Evolutionary conservation across 2,113 vertebrate genomes (phyloP).

Genomic region (Lampris megalopsis): DNA sequence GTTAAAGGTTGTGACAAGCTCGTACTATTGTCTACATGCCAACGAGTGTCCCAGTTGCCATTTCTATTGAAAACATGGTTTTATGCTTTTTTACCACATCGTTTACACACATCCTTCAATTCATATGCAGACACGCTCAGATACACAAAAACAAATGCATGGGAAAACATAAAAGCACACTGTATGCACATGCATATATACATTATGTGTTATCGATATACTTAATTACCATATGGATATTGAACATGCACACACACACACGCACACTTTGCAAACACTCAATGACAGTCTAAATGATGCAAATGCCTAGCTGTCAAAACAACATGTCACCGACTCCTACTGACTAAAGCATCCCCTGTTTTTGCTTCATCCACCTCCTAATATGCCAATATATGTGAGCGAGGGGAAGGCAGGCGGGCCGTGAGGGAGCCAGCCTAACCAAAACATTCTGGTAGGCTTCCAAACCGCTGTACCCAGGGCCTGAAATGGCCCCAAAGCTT

Average conservation of each 20-base stretch:
- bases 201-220: no score
- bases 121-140: background rate
- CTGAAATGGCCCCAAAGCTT: slow-evolving; percentile 7
- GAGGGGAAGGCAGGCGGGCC: slow-evolving; percentile 19
- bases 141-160: background rate
- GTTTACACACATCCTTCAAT: background rate
- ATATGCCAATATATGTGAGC: slow-evolving; percentile 15
- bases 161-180: background rate
- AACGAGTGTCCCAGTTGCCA: background rate
- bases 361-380: background rate
- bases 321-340: background rate
- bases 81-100: slow-evolving; percentile 11
- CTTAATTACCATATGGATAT: no score
- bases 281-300: background rate
- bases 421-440: slow-evolving; percentile 33
- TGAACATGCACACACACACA: background rate
- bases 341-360: slow-evolving; percentile 39
- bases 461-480: slow-evolving; percentile 17
- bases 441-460: slow-evolving; percentile 17
- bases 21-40: background rate
- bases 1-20: background rate
- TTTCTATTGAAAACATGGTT: background rate
- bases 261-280: background rate
- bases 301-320: background rate
- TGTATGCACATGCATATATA: no score